A percentile compares a stretch with the other conserved stretches of the same genome.
phyloP scores from a whole-genome alignment of 1,140 invertebrate species.

The Berghia stephanieae region DNA sequence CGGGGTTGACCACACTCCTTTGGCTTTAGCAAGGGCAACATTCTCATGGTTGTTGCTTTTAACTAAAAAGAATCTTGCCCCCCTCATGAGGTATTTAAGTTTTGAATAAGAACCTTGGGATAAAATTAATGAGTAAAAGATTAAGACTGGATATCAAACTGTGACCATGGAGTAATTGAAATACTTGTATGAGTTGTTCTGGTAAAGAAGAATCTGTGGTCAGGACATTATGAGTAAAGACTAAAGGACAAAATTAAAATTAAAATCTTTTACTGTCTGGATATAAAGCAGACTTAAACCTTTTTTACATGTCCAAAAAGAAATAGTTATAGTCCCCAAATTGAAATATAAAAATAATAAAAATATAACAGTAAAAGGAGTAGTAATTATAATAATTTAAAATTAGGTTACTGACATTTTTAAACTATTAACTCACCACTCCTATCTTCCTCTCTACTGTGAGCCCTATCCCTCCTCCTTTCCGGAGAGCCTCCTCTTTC shows the following conservation, averaged over 20 bases:
- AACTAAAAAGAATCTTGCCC: constrained; percentile 95
- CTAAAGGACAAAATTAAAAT: too few relatives aligned
- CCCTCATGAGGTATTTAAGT: constrained; percentile 93
- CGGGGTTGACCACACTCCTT: constrained; percentile 95
- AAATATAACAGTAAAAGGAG: neutral
- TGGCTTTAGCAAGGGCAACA: constrained; percentile 91
- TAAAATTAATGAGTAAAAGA: neutral
- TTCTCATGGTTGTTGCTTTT: constrained; percentile 99
- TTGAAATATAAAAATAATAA: too few relatives aligned
- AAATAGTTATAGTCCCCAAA: too few relatives aligned
- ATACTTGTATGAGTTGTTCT: too few relatives aligned
- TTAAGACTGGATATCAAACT: neutral
- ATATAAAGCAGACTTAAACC: too few relatives aligned
- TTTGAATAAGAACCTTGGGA: constrained; percentile 63
- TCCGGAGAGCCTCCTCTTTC: constrained; percentile 20
- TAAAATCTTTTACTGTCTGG: too few relatives aligned
- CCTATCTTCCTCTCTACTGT: constrained; percentile 23
- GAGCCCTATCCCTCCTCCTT: constrained; percentile 21
- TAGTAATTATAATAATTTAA: neutral
- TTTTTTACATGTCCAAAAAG: too few relatives aligned
- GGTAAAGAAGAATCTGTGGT: too few relatives aligned
- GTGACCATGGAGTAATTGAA: neutral
- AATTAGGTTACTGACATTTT: neutral
- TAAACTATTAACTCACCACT: neutral
- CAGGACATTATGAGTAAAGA: too few relatives aligned